Evolutionary conservation across 2,888 invertebrate species (phyloP).

Genomic region (Graphium colonna): DNA sequence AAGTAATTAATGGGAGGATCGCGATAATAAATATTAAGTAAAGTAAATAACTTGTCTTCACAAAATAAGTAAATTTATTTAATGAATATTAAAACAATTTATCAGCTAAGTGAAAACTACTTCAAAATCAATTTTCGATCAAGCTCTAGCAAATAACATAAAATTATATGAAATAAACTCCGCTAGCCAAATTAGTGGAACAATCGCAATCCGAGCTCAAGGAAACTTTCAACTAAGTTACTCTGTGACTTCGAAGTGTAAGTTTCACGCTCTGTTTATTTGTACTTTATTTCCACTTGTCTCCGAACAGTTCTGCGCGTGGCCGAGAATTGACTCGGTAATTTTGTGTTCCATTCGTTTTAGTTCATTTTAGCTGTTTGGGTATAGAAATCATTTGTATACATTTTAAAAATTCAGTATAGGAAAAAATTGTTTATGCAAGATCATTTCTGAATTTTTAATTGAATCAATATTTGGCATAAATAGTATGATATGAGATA

Average conservation of each 20-base stretch:
- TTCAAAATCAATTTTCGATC: not conserved
- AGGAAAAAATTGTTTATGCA: too few species aligned
- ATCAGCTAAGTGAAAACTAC: not conserved
- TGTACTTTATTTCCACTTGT: slow-evolving; percentile 4
- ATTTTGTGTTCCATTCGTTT: too few species aligned
- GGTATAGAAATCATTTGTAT: too few species aligned
- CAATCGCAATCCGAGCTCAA: slow-evolving; percentile 8
- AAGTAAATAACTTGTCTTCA: too few species aligned
- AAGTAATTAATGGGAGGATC: too few species aligned
- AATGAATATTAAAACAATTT: not conserved
- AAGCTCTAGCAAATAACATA: not conserved
- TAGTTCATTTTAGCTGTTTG: too few species aligned
- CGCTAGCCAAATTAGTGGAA: slow-evolving; percentile 10
- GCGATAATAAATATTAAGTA: too few species aligned
- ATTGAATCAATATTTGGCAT: too few species aligned
- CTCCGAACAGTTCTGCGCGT: slow-evolving; percentile 3
- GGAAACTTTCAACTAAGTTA: slow-evolving; percentile 11
- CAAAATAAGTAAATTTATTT: too few species aligned
- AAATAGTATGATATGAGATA: too few species aligned
- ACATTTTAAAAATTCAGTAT: too few species aligned
- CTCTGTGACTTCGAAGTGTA: slow-evolving; percentile 8
- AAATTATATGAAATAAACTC: slow-evolving; percentile 14
- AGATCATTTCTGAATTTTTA: too few species aligned
- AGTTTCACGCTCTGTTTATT: slow-evolving; percentile 17
- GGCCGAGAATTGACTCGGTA: not conserved